Evolutionary conservation across 2,113 vertebrate species (phyloP), one percentile per base, ranked within the genome.

Genomic region (Melanerpes aurifrons): DNA sequence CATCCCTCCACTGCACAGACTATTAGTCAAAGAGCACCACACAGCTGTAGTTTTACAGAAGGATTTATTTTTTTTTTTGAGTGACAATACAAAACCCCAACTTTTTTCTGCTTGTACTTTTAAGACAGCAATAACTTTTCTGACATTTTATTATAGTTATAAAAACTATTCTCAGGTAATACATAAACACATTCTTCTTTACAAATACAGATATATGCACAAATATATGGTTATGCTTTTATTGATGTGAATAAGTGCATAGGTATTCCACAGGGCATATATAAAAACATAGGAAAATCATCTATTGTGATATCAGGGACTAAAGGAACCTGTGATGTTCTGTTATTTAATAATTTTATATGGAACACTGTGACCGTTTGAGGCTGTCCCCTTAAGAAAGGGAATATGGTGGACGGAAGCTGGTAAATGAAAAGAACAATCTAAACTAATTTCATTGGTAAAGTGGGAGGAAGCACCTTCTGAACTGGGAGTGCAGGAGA

Each of bases 11-110:
- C 21, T 92, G 54, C 59, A 69, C 35, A 92, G 71, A 71, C 78
- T 91, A 61, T 68, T 59, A 89, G 78, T 78, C 79, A 82, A 91
- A 91, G 72, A 85, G 53, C 79, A 91, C 72, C 85, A 73, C 59
- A 76, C 71, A 92, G 84, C 87, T 93, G 82, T 89, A 91, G 64
- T 82, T 86, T 92, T 86, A 80, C 25, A 56, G 82, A 85, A 89
- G 22, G 31, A 86, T 85, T 85, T 89, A 76, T 76, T 80, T 85
- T 79, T 76, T 82, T 10, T 47, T 85, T 43, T 43, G 12, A 43
- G 32, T 82, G 64, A 73, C 78, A 66, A 28, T 74, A 71, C 5
- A 83, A 47, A 63, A 70, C 3, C 9, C 7, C 7, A 4, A 48
- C 17, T 73, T 93, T 96, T 93, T 96, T 87, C 10, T 59, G 53